phyloP scores from a whole-genome alignment of 2,888 invertebrate species.

The Caenorhabditis imperialis region DNA sequence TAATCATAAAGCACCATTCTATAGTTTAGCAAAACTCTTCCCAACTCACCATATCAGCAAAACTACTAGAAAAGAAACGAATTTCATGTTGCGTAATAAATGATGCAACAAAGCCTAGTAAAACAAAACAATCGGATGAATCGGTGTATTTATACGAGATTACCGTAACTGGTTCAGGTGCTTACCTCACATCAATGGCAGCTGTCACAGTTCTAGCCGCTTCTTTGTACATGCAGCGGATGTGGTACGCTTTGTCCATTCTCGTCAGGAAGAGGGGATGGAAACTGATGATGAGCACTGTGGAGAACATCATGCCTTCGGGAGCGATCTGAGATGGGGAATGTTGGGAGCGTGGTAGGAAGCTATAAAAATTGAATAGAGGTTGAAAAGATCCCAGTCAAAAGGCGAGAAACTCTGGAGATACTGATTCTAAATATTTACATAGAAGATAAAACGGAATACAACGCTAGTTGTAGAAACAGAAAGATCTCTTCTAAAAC shows the following conservation, averaged over 20 bases:
- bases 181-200: slow-evolving; percentile 77
- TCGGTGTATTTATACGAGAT: too few species aligned
- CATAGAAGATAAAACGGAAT: too few species aligned
- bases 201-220: slow-evolving; percentile 69
- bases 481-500: too few species aligned
- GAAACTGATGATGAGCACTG: slow-evolving; percentile 77
- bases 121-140: too few species aligned
- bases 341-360: too few species aligned
- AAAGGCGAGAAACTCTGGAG: too few species aligned
- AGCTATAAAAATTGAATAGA: too few species aligned
- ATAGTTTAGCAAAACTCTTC: neutral
- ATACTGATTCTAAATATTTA: too few species aligned
- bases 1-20: neutral
- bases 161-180: too few species aligned
- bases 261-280: slow-evolving; percentile 77
- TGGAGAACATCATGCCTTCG: slow-evolving; percentile 78
- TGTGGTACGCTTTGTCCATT: slow-evolving; percentile 77
- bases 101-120: neutral
- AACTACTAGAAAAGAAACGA: neutral
- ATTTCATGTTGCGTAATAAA: too few species aligned
- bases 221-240: slow-evolving; percentile 78
- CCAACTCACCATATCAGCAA: neutral
- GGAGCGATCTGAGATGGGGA: slow-evolving; percentile 72
- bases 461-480: too few species aligned
- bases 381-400: too few species aligned